Evolutionary conservation across 2,888 invertebrate species (phyloP), one percentile per base, ranked within the genome.

Genomic region (Invenusta paracnida): DNA sequence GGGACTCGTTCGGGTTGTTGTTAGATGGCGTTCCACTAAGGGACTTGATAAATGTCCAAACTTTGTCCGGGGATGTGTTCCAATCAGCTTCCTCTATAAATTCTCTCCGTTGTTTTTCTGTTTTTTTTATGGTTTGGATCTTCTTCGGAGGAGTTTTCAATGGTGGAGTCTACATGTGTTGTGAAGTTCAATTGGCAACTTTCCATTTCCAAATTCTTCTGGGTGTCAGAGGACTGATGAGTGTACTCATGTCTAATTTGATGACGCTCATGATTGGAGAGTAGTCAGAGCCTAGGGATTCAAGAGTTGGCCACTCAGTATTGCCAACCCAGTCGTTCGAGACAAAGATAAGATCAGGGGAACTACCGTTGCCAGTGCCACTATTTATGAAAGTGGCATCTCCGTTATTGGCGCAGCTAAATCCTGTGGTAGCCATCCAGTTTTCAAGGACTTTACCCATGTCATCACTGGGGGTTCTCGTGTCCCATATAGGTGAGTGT

Each of bases 201-300:
- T 73, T 73, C 73, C 73, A 73, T 73, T 73, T 73, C 73, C 73
- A 73, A 73, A 23, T 25, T 73, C 25, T 73, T 73, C 73, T 73
- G 25, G 11, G 73, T 13, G 73, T n/a, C 25, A 25, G 5, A n/a
- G 73, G 73, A n/a, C 73, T 23, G 17, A 2, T 73, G 17, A 73
- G 48, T 48, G 48, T 48, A 48, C 48, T 48, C 48, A 48, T 5
- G 5, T 48, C 5, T 5, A 48, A 48, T 48, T 48, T 48, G 48
- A 48, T 48, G 48, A 17, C 17, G 48, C 48, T 17, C 48, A 48
- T 17, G 17, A 48, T 48, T 5, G 48, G 48, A 48, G 48, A 48
- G 17, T 48, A 17, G 17, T 48, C 48, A 48, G 48, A 48, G 48
- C 48, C 48, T 17, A 48, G 48, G 5, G 48, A 48, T 5, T 48